Conservation (phyloP, 2,888 invertebrate genomes). For the Horisme vitalbata region DNA sequence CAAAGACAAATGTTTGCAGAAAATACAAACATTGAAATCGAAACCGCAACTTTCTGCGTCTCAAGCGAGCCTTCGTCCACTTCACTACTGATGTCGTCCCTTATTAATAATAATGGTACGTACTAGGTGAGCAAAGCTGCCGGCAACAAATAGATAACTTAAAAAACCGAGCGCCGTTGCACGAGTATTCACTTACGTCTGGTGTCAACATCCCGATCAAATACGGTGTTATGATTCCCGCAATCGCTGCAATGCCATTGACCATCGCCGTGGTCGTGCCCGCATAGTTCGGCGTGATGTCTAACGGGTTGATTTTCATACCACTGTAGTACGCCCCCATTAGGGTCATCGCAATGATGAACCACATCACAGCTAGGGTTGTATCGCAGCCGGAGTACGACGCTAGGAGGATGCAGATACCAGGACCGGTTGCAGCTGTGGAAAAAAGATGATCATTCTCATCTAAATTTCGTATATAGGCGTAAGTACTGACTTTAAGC, state of each 20-base stretch:
- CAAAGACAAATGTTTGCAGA: too few relatives aligned
- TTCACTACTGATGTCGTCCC: too few relatives aligned
- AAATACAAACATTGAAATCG: too few relatives aligned
- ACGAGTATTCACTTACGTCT: constrained; percentile 78
- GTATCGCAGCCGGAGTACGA: constrained; percentile 85
- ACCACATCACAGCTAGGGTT: constrained; percentile 80
- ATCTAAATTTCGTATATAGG: too few relatives aligned
- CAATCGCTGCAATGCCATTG: constrained; percentile 85
- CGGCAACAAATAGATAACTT: too few relatives aligned
- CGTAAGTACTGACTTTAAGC: too few relatives aligned
- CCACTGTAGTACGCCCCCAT: constrained; percentile 89
- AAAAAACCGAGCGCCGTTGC: too few relatives aligned
- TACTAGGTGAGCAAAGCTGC: too few relatives aligned
- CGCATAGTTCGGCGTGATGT: constrained; percentile 85
- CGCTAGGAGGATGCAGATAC: constrained; percentile 84
- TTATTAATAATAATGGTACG: too few relatives aligned
- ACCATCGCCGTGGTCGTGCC: constrained; percentile 86
- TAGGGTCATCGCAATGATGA: constrained; percentile 85
- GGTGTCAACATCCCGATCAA: constrained; percentile 84
- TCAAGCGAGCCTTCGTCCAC: too few relatives aligned
- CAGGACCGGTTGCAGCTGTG: constrained; percentile 85
- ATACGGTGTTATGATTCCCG: constrained; percentile 85
- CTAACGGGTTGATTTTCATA: constrained; percentile 86
- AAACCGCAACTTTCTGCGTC: too few relatives aligned
- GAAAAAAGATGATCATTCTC: constrained; percentile 3